Evolutionary conservation across 2,888 invertebrate genomes (phyloP), one percentile per base, ranked within the genome.

Genomic region (Helobdella robusta): DNA sequence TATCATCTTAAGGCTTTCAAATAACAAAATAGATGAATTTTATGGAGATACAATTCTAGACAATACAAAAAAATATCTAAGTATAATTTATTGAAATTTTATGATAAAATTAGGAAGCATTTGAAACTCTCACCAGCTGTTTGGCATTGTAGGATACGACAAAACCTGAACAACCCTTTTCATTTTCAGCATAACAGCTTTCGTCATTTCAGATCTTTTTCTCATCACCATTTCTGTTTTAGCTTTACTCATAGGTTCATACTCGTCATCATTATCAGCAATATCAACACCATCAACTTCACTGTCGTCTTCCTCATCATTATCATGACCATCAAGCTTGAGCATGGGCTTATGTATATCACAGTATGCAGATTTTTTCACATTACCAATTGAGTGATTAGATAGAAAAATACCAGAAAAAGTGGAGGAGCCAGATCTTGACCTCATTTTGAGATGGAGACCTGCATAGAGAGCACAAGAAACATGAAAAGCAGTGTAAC

Each of bases 401-500:
- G 62, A 32, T 2, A 62, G n/a, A 28, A 62, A 62, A 2, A 62
- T 25, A n/a, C 32, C 44, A 4, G 56, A 56, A 25, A 20, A 20
- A 23, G 20, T 32, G 20, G 15, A 18, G 1, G 25, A 4, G 28
- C 30, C 40, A 3, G 54, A 25, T 32, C 62, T n/a, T 20, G 36
- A 50, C 20, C 34, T 44, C 62, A 62, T 62, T 11, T 44, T 25
- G 77, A 79, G 78, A 68, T 74, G 78, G 34, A 98, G 82, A 0
- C 86, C 91, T 30, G 94, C 93, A 68, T 80, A 91, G 78, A 95
- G 94, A 0, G 97, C 98, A 80, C 98, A 98, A 0, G 98, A 98
- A 1, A 98, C 98, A 79, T 98, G 98, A 81, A 98, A 98, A 0
- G 97, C 94, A 6, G 91, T 89, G 78, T 94, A 95, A 78, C 95